Conservation (phyloP, 2,888 invertebrate genomes). For the Biston stratarius region DNA sequence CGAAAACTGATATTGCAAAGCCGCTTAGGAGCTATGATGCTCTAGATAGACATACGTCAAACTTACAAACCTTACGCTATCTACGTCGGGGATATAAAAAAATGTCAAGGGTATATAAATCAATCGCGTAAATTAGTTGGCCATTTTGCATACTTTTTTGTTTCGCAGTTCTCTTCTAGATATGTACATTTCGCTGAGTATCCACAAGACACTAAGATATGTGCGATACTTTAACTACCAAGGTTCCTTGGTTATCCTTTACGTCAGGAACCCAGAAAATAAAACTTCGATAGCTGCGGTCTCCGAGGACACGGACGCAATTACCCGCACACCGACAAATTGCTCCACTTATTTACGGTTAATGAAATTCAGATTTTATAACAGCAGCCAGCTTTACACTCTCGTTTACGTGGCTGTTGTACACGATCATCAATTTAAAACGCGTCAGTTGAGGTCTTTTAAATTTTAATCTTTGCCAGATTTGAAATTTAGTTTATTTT, state of each 20-base stretch:
- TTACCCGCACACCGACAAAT: constrained; percentile 62
- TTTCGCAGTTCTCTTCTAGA: no score
- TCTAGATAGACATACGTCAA: no score
- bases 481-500: background rate
- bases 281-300: constrained; percentile 38
- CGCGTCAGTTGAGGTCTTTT: constrained; percentile 49
- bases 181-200: no score
- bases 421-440: constrained; percentile 63
- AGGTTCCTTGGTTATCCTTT: background rate
- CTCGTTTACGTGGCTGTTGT: constrained; percentile 65
- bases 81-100: no score
- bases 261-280: constrained; percentile 30
- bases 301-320: constrained; percentile 59
- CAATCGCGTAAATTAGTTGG: no score
- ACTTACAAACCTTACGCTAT: no score
- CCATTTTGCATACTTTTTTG: no score
- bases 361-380: constrained; percentile 75
- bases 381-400: constrained; percentile 63
- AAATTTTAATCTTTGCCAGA: constrained; percentile 46
- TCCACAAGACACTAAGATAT: background rate
- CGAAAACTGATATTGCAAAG: no score
- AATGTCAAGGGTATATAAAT: no score
- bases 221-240: background rate
- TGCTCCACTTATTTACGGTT: constrained; percentile 70
- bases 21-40: no score